Base-by-base conservation (phyloP, 23 tunicate species). In the Phallusia fumigata region DNA sequence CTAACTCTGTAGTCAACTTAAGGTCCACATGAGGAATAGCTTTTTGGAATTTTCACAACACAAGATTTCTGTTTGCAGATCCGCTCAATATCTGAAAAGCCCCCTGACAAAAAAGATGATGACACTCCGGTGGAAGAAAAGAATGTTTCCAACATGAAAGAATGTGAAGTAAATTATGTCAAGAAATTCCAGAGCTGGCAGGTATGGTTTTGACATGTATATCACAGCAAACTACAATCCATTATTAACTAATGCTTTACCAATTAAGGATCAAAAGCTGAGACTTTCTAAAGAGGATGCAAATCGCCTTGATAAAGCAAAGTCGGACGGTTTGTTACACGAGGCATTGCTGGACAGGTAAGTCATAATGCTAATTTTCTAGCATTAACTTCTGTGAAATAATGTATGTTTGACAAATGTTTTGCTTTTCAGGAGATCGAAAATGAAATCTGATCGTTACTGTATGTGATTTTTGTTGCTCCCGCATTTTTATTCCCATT, bases 131-230 rank as follows among this genome's bases (percentile, higher is more conserved):
- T 47, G 19, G 98, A 94, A 80, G 98, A 94, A 69, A 83, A 76
- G 40, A 36, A 53, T 31, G 93, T 87, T 12, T 76, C 33, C 58
- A 83, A 49, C 78, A 34, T 88, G 78, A 89, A 89, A 52, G 90
- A 89, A 21, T 94, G 98, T 83, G 98, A 94, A 83, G 84, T 89
- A 30, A 94, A 89, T 47, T 94, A 94, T 65, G 94, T 94, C 13
- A 89, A 86, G 75, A 94, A 94, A 73, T 94, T 89, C 64, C 98
- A 94, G 78, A 89, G 94, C 51, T 94, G 93, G 85, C 98, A 94
- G 87, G 97, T 88, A 47, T 33, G 65, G n/a, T 30, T 15, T 30
- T 3, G 31, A 5, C 6, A 6, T 6, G 11, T 65, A 3, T 5
- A 10, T 40, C 47, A 10, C 47, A 3, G 10, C 47, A 40, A 40